Evolutionary conservation across 92 coral and sea anemone species (phyloP), one percentile per base, ranked within the genome.

Genomic region (Phymanthus crucifer): DNA sequence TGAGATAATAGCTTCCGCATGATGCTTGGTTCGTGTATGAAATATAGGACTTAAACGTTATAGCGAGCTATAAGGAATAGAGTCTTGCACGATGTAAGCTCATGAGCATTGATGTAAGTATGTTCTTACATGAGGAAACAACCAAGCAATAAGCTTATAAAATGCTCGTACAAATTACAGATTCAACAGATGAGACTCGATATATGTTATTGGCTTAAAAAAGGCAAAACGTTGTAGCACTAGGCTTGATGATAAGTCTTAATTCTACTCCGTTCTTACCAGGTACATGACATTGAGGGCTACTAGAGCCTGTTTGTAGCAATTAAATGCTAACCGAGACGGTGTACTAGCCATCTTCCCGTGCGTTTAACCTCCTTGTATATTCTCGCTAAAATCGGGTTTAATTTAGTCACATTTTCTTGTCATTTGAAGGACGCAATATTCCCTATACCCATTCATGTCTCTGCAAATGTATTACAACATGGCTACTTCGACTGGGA

Each of bases 241-340:
- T 5, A 6, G 14, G 48, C 13, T 27, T n/a, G n/a, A n/a, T n/a
- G n/a, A n/a, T n/a, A n/a, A n/a, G n/a, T n/a, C n/a, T n/a, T n/a
- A n/a, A n/a, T n/a, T n/a, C n/a, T n/a, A n/a, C n/a, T n/a, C n/a
- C n/a, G n/a, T 34, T 26, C 98, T 88, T 90, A 95, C 98, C 89
- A 95, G 84, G 58, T 95, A 95, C 68, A 90, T 76, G 70, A 93
- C 80, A 74, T 95, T 95, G 23, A 95, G 84, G 65, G 97, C 93
- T 66, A 95, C 90, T 79, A 95, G 83, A 37, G 93, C 93, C 56
- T 86, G 95, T 80, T 76, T 92, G 78, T 85, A 80, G 75, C 92
- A 95, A 33, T 83, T 71, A 76, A 95, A 95, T 16, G 89, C 83
- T 74, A 85, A 87, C 40, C 93, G 85, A 69, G 89, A 83, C 40